Evolutionary conservation across 2,113 vertebrate species (phyloP).

Genomic region (Peromyscus californicus): DNA sequence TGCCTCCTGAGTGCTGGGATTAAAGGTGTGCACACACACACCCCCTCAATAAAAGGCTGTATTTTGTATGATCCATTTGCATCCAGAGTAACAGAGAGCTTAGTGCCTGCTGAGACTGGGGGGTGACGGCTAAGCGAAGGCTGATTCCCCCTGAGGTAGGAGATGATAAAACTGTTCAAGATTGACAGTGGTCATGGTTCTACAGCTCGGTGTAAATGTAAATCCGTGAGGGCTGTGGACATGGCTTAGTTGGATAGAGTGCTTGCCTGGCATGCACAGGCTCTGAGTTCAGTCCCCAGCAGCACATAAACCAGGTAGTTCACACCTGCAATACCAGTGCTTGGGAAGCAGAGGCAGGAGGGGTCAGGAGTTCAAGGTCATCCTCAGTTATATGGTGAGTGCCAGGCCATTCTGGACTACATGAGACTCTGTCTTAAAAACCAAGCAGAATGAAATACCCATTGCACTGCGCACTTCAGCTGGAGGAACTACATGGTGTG

Average conservation of each 20-base stretch:
- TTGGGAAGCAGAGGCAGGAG: background rate
- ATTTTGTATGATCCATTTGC: rapidly evolving
- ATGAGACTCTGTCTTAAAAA: background rate
- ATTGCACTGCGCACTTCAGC: rapidly evolving
- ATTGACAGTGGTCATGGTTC: rapidly evolving
- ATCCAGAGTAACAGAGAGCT: background rate
- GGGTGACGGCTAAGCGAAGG: background rate
- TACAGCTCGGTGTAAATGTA: rapidly evolving
- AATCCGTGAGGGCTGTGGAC: background rate
- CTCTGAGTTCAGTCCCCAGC: background rate
- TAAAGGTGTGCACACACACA: no score
- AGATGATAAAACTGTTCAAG: background rate
- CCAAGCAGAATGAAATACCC: background rate
- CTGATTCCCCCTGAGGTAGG: background rate
- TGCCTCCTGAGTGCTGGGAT: background rate
- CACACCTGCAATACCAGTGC: background rate
- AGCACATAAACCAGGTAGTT: background rate
- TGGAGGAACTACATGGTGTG: rapidly evolving
- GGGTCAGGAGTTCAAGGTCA: background rate
- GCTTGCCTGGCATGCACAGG: background rate
- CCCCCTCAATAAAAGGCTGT: background rate
- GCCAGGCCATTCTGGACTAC: background rate
- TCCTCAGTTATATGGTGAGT: background rate
- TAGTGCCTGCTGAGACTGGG: rapidly evolving
- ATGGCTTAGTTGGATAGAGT: background rate